Conservation (phyloP, 2,888 invertebrate species). For the Saturnia pavonia region DNA sequence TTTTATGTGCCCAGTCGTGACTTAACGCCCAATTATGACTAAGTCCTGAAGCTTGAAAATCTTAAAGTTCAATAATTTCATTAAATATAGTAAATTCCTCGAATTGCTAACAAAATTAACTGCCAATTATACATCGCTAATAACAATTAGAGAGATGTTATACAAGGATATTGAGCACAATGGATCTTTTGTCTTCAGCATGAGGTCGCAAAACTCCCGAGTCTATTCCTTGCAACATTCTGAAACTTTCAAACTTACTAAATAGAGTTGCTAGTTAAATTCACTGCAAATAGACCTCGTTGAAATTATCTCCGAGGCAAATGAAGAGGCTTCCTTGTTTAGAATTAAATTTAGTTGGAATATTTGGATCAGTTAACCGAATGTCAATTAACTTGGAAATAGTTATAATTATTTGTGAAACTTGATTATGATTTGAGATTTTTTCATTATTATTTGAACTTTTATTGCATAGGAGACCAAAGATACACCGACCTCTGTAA, state of each 20-base stretch:
- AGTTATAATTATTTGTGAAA: background rate
- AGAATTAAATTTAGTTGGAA: conserved; percentile 19
- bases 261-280: conserved; percentile 68
- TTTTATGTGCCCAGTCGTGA: background rate
- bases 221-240: conserved; percentile 63
- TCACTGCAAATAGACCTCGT: conserved; percentile 56
- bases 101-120: conserved; percentile 19
- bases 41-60: background rate
- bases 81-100: background rate
- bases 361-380: background rate
- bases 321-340: conserved; percentile 17
- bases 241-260: conserved; percentile 60
- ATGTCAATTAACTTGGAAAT: background rate
- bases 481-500: background rate
- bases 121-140: conserved; percentile 45
- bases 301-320: conserved; percentile 32
- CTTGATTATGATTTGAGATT: background rate
- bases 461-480: background rate
- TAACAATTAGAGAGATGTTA: conserved; percentile 47
- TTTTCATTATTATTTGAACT: background rate
- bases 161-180: conserved; percentile 36
- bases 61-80: background rate
- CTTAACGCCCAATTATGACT: background rate
- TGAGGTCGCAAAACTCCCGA: conserved; percentile 36
- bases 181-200: conserved; percentile 54